These are phyloP conservation scores for Acanthococcus lagerstroemiae DNA, from an alignment of 2,888 invertebrate species.

Conservation along the genomic window DNA sequence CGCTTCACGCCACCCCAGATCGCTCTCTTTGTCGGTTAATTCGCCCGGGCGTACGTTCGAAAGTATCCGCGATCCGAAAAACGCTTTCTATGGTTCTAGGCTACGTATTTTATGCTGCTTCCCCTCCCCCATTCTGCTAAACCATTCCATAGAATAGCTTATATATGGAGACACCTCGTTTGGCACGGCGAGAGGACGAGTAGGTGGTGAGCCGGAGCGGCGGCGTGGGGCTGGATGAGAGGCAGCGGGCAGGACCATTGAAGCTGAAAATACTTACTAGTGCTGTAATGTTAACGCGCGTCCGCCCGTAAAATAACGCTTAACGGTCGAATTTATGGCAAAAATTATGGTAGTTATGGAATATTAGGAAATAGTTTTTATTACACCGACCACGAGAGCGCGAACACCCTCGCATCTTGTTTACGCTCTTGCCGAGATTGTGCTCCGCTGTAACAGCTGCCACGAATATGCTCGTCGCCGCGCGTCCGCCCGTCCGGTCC, in stretches of 20 bases:
- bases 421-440: not conserved
- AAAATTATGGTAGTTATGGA: conserved; percentile 30
- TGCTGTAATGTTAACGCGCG: conserved; percentile 22
- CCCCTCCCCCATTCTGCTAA: too few species aligned
- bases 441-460: not conserved
- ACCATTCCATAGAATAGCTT: too few species aligned
- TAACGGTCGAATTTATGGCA: conserved; percentile 29
- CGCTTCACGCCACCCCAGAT: not conserved
- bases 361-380: conserved; percentile 29
- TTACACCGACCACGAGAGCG: conserved; percentile 2
- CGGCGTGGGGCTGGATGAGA: conserved; percentile 6
- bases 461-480: too few species aligned
- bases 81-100: too few species aligned
- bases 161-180: too few species aligned
- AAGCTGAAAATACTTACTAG: conserved; percentile 23
- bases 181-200: conserved; percentile 2
- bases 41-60: too few species aligned
- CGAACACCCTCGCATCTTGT: not conserved
- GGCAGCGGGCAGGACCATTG: conserved; percentile 31
- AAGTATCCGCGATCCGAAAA: too few species aligned
- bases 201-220: conserved; percentile 10
- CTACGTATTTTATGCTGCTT: too few species aligned
- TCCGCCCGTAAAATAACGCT: conserved; percentile 24
- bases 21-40: not conserved
- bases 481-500: too few species aligned